Evolutionary conservation across 2,797 vertebrate genomes (phyloP).

Genomic region (Buphagus erythrorhynchus): DNA sequence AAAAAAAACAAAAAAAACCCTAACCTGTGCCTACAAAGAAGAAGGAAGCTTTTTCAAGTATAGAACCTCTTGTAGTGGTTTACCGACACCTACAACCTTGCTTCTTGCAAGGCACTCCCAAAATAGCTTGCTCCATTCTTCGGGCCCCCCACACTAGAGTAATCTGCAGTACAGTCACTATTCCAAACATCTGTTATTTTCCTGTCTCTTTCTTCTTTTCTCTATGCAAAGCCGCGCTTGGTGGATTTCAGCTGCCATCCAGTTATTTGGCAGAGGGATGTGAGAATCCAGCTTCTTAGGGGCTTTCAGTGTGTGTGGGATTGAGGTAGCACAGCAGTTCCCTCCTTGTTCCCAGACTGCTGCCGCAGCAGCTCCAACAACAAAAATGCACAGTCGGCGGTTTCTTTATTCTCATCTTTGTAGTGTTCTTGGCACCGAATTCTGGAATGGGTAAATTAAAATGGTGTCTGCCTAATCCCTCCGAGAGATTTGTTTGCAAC

Average conservation of each 20-base stretch:
- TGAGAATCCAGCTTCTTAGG: slow-evolving; percentile 16
- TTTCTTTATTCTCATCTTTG: slow-evolving; percentile 74
- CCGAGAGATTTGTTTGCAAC: slow-evolving; percentile 51
- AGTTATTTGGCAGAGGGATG: slow-evolving; percentile 32
- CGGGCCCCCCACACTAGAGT: not conserved
- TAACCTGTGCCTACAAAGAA: not conserved
- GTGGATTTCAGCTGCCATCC: slow-evolving; percentile 47
- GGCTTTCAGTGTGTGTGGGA: not conserved
- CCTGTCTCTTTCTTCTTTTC: not conserved
- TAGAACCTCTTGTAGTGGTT: not conserved
- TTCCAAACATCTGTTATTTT: slow-evolving; percentile 32
- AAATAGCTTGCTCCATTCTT: not conserved
- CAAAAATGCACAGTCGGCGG: slow-evolving; percentile 40
- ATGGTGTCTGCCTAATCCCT: slow-evolving; percentile 64
- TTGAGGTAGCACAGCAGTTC: not conserved
- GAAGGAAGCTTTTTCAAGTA: not conserved
- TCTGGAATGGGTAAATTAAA: slow-evolving; percentile 72
- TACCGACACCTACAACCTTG: not conserved
- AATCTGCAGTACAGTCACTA: not conserved
- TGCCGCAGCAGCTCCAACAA: slow-evolving; percentile 40
- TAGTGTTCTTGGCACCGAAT: slow-evolving; percentile 14
- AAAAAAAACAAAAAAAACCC: not conserved
- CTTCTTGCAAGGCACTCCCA: not conserved
- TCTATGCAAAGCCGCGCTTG: not conserved
- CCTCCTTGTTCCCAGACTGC: slow-evolving; percentile 39